A percentile compares a stretch with the other conserved stretches of the same genome.
These are phyloP conservation scores for Condylura cristata DNA, from an alignment of 2,113 vertebrate species.

Conservation along the genomic window DNA sequence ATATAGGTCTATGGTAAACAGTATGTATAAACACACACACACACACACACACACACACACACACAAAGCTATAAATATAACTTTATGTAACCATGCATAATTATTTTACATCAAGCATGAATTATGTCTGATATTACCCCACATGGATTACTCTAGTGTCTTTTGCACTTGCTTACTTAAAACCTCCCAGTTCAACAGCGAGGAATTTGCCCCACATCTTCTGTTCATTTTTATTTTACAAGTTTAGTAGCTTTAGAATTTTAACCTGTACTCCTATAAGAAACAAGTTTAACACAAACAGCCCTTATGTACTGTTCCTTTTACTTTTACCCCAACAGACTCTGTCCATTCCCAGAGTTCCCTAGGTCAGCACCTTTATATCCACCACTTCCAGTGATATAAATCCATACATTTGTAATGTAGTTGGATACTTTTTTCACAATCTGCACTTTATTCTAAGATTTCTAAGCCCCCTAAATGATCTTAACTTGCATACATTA, in stretches of 20 bases:
- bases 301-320: not conserved
- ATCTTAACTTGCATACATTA: not conserved
- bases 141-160: not conserved
- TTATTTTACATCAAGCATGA: not conserved
- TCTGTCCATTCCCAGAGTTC: not conserved
- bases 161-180: not conserved
- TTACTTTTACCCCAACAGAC: not conserved
- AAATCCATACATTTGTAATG: not conserved
- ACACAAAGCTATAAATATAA: not conserved
- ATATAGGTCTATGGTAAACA: not conserved
- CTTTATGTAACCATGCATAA: not conserved
- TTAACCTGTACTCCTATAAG: not conserved
- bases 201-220: not conserved
- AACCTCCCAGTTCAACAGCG: not conserved
- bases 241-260: not conserved
- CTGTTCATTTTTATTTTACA: not conserved
- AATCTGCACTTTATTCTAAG: not conserved
- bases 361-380: not conserved
- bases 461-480: not conserved
- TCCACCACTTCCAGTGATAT: not conserved
- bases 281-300: not conserved
- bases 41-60: too few species aligned
- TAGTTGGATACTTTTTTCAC: not conserved
- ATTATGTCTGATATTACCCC: not conserved
- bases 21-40: too few species aligned